phyloP scores from a whole-genome alignment of 2,888 invertebrate genomes.

The Sinopyrophorus schimmeli region DNA sequence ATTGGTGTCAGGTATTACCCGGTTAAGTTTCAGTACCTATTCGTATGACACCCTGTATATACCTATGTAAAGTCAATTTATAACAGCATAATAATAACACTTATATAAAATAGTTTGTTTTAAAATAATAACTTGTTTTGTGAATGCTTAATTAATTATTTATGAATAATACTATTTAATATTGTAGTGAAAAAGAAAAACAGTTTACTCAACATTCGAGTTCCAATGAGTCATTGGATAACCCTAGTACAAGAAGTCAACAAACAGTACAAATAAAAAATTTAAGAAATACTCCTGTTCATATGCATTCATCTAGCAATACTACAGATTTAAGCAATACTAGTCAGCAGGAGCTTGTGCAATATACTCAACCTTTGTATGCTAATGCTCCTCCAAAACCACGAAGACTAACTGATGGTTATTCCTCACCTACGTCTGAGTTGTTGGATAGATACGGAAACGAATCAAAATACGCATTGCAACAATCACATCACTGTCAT shows the following conservation, averaged over 20 bases:
- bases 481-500: slow-evolving; percentile 46
- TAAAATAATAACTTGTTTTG: too few relatives aligned
- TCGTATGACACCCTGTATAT: too few relatives aligned
- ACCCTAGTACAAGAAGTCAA: slow-evolving; percentile 17
- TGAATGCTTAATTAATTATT: too few relatives aligned
- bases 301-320: slow-evolving; percentile 48
- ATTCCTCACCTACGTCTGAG: slow-evolving; percentile 75
- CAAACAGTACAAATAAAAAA: slow-evolving; percentile 25
- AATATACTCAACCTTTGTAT: slow-evolving; percentile 73
- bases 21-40: too few relatives aligned
- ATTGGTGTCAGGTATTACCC: too few relatives aligned
- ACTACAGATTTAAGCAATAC: slow-evolving; percentile 48
- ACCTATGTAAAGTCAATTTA: too few relatives aligned
- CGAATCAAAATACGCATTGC: slow-evolving; percentile 58
- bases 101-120: too few relatives aligned
- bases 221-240: slow-evolving; percentile 32
- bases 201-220: slow-evolving; percentile 8
- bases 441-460: slow-evolving; percentile 57
- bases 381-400: slow-evolving; percentile 91
- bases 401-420: slow-evolving; percentile 75
- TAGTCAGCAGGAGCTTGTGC: slow-evolving; percentile 50
- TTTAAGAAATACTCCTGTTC: slow-evolving; percentile 41
- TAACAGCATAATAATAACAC: too few relatives aligned
- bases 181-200: slow-evolving; percentile 19
- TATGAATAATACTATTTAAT: too few relatives aligned